Conservation (phyloP, 1,140 invertebrate genomes). For the Drosophila sucinea region DNA sequence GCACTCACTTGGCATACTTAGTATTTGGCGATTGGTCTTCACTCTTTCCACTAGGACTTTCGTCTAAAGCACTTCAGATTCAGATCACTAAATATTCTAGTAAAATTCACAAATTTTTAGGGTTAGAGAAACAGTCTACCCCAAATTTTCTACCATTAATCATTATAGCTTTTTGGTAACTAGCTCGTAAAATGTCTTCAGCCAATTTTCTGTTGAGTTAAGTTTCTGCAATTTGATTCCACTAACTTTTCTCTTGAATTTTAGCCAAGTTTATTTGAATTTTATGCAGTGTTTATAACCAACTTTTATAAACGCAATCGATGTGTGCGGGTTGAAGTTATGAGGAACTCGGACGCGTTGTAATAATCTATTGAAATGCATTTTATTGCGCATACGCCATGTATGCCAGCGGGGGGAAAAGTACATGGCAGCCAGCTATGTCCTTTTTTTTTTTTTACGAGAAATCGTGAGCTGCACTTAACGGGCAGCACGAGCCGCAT, state of each 20-base stretch:
- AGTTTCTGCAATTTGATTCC: neutral
- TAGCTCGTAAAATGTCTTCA: no score
- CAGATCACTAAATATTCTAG: no score
- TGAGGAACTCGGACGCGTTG: conserved; percentile 30
- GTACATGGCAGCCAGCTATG: conserved; percentile 1
- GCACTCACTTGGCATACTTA: no score
- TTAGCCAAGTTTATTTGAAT: neutral
- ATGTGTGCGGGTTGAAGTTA: conserved; percentile 57
- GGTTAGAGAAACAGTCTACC: no score
- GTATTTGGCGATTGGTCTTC: no score
- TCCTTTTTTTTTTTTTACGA: conserved; percentile 33
- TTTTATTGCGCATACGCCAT: conserved; percentile 74
- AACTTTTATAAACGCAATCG: conserved; percentile 51
- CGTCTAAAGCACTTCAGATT: no score
- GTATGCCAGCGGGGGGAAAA: conserved; percentile 15
- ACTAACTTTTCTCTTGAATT: conserved; percentile 16
- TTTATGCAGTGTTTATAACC: conserved; percentile 70
- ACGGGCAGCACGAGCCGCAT: conserved; percentile 58
- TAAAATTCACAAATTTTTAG: no score
- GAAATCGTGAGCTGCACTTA: conserved; percentile 59
- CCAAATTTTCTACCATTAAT: no score
- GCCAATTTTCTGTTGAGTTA: no score
- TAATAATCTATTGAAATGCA: conserved; percentile 77
- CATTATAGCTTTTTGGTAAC: no score
- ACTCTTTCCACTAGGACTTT: no score